A percentile compares a stretch with the other conserved stretches of the same genome.
phyloP scores from a whole-genome alignment of 2,113 vertebrate genomes.

The Narcine bancroftii region DNA sequence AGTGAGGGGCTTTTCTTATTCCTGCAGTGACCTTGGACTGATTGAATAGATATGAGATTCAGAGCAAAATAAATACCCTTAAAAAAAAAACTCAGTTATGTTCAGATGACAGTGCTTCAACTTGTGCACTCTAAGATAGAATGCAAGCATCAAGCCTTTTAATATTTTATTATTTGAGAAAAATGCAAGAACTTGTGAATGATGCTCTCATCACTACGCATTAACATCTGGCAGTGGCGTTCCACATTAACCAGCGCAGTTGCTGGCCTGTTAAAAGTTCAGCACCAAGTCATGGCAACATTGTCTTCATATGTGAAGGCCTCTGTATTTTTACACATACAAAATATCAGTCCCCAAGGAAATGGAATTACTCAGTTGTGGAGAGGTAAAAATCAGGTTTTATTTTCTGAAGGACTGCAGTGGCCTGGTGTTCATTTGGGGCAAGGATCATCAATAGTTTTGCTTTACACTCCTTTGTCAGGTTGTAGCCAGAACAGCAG shows the following conservation, averaged over 20 bases:
- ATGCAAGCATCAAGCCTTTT: not conserved
- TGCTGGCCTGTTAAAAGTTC: not conserved
- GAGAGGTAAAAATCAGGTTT: too few species aligned
- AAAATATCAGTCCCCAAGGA: too few species aligned
- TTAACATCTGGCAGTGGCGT: not conserved
- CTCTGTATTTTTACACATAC: too few species aligned
- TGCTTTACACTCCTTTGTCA: too few species aligned
- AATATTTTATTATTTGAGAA: not conserved
- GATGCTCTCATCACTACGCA: not conserved
- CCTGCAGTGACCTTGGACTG: not conserved
- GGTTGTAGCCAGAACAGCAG: too few species aligned
- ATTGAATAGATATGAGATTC: not conserved
- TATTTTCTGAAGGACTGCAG: too few species aligned
- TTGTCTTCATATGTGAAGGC: not conserved
- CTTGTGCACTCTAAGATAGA: not conserved
- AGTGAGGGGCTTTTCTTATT: not conserved
- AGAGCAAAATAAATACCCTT: not conserved
- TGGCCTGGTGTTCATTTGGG: too few species aligned
- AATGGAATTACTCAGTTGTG: too few species aligned
- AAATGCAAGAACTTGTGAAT: not conserved
- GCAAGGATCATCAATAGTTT: too few species aligned
- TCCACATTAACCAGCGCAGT: not conserved
- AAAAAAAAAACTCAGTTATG: not conserved
- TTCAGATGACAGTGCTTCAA: not conserved
- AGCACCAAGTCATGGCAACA: not conserved